Evolutionary conservation across 2,113 vertebrate species (phyloP).

Genomic region (Meleagris gallopavo): DNA sequence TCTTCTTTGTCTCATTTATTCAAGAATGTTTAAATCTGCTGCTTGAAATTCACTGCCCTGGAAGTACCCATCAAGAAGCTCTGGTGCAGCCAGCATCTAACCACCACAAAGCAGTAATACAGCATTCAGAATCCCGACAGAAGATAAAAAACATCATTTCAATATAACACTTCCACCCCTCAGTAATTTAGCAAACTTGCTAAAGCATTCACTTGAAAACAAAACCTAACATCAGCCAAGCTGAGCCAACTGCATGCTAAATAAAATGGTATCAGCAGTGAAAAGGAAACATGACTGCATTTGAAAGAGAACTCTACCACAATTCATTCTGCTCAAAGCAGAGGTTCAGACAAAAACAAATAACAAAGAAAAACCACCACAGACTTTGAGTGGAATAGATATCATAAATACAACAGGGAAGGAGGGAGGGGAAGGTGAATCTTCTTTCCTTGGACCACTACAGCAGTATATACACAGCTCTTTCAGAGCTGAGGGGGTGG

Average conservation of each 20-base stretch:
- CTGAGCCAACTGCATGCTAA: neutral
- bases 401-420: neutral
- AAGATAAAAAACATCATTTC: neutral
- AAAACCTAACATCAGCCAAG: neutral
- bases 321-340: neutral
- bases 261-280: neutral
- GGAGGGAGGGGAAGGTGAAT: too few species aligned
- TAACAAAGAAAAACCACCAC: neutral
- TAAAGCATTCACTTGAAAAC: neutral
- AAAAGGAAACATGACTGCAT: neutral
- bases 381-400: neutral
- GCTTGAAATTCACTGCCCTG: neutral
- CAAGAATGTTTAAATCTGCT: neutral
- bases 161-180: rapidly evolving
- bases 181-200: neutral
- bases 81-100: neutral
- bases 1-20: neutral
- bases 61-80: neutral
- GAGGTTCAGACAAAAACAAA: neutral
- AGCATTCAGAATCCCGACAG: neutral
- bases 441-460: neutral
- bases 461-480: neutral
- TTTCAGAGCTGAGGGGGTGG: rapidly evolving
- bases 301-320: neutral
- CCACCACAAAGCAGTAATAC: neutral